A percentile compares a stretch with the other conserved stretches of the same genome.
Conservation (phyloP, 2,888 invertebrate species). For the Orthonevra nobilis region DNA sequence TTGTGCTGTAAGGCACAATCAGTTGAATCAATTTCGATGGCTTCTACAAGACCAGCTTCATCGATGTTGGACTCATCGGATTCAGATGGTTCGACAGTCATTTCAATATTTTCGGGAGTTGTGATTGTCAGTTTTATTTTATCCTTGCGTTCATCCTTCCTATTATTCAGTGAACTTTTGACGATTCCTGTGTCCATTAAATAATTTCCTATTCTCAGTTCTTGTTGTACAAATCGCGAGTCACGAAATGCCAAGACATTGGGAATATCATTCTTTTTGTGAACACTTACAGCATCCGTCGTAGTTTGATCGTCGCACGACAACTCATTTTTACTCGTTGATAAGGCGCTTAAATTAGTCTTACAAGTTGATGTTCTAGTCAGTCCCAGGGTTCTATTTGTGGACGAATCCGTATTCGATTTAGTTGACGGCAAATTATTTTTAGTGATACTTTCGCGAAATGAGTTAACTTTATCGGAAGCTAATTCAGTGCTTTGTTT, state of each 20-base stretch:
- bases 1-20: slow-evolving; percentile 31
- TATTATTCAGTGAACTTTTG: slow-evolving; percentile 74
- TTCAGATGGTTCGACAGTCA: slow-evolving; percentile 74
- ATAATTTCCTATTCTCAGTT: slow-evolving; percentile 79
- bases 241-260: slow-evolving; percentile 79
- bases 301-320: slow-evolving; percentile 39
- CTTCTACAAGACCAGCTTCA: slow-evolving; percentile 76
- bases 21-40: slow-evolving; percentile 76
- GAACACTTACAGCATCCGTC: slow-evolving; percentile 72
- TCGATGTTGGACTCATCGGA: slow-evolving; percentile 71
- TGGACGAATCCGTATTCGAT: slow-evolving; percentile 29
- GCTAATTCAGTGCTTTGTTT: slow-evolving; percentile 46
- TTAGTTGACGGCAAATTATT: slow-evolving; percentile 24
- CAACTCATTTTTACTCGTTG: slow-evolving; percentile 12
- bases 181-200: slow-evolving; percentile 79
- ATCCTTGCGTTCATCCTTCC: slow-evolving; percentile 72
- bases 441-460: slow-evolving; percentile 25
- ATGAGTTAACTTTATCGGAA: slow-evolving; percentile 31
- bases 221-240: slow-evolving; percentile 79
- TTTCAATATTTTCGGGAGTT: slow-evolving; percentile 78
- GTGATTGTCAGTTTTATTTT: slow-evolving; percentile 77
- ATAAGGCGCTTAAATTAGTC: slow-evolving; percentile 46
- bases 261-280: slow-evolving; percentile 79
- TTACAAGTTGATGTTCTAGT: slow-evolving; percentile 76
- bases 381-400: slow-evolving; percentile 65